Evolutionary conservation across 2,888 invertebrate genomes (phyloP), one percentile per base, ranked within the genome.

Genomic region (Sarcophaga rosellei): DNA sequence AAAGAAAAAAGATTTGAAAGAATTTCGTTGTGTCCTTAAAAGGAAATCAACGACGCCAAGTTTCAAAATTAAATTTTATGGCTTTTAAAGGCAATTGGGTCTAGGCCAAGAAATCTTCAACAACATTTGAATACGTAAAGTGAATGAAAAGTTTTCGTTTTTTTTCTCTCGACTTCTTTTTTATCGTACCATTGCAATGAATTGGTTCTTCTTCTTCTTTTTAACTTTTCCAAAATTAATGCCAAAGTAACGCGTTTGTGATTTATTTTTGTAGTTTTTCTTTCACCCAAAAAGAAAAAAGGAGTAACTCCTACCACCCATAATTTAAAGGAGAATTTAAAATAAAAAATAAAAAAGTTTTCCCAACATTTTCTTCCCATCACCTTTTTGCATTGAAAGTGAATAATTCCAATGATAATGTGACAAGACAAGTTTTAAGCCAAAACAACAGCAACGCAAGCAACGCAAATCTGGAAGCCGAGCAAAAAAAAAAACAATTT

Each of bases 381-480:
- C 35, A 35, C 35, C 35, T 35, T 10, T 44, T 77, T 44, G n/a
- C 77, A 72, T 73, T 77, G 77, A 77, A 77, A 82, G 82, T 77
- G 66, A 82, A 82, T 82, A 82, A 82, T 73, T 25, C 77, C 77
- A 35, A 77, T 21, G 82, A 82, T 82, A 82, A 82, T 77, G 82
- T 73, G 82, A 72, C 66, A 82, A 66, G 68, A 82, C 72, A 82
- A 72, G 25, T 69, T 44, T 69, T 53, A 57, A 70, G 62, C 65
- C 57, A 75, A 73, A 35, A 77, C 47, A 53, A 21, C 57, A 72
- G 17, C 57, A 72, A 63, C 69, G 47, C n/a, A n/a, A 59, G 23
- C 21, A 57, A 25, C 11, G 25, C n/a, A 63, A 57, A 72, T 61
- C 68, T 59, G 12, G 61, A 66, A 57, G 15, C 20, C 12, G 8